Conservation (phyloP, 92 coral and sea anemone species). For the Ricordea florida region DNA sequence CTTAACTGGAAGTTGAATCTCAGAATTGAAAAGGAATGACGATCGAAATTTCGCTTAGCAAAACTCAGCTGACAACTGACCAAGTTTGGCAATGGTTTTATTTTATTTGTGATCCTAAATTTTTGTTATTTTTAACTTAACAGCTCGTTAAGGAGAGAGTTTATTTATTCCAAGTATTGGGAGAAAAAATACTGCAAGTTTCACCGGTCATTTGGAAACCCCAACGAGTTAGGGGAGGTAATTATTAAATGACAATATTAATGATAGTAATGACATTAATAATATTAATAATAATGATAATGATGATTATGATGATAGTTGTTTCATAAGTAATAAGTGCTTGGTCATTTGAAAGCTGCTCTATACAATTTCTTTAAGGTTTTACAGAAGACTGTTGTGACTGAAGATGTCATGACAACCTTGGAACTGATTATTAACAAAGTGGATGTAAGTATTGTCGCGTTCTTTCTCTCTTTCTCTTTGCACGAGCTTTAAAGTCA, state of each 20-base stretch:
- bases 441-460: conserved; percentile 82
- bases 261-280: no score
- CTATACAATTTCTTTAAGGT: conserved; percentile 11
- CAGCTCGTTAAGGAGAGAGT: conserved; percentile 84
- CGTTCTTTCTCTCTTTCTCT: no score
- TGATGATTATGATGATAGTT: no score
- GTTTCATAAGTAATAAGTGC: no score
- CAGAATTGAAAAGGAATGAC: no score
- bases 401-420: conserved; percentile 76
- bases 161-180: conserved; percentile 80
- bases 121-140: not conserved
- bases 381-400: conserved; percentile 72
- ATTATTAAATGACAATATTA: not conserved
- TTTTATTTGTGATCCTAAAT: not conserved
- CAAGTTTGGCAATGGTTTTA: no score
- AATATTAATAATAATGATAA: no score
- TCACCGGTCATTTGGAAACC: conserved; percentile 75
- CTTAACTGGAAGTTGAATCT: no score
- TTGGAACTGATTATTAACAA: conserved; percentile 89
- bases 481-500: not conserved
- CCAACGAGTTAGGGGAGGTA: conserved; percentile 87
- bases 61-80: no score
- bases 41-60: no score
- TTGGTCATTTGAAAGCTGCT: not conserved
- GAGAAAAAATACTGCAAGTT: conserved; percentile 83